Evolutionary conservation across 2,888 invertebrate species (phyloP), one percentile per base, ranked within the genome.

Genomic region (Conchocele bisecta): DNA sequence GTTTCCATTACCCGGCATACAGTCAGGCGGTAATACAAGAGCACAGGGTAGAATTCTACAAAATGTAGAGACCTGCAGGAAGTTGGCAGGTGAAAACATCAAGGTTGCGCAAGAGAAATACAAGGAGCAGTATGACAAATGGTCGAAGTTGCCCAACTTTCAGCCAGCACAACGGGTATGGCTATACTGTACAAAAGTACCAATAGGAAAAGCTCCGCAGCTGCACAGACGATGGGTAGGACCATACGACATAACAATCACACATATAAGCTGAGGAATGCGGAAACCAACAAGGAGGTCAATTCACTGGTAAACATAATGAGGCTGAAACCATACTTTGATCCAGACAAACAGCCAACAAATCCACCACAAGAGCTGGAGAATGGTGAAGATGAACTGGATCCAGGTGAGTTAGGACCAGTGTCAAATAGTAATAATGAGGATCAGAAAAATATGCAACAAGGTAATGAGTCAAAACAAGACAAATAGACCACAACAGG

Each of bases 101-200:
- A 15, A 39, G n/a, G 24, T 7, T 4, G 59, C 46, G 1, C 60
- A 68, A 48, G 46, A 53, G 3, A 71, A 64, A 26, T 60, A 68
- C 51, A 71, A 67, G 35, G n/a, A 53, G 2, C 59, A 57, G 17
- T 42, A 75, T 65, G 71, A 77, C 26, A 71, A 77, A 37, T n/a
- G 17, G 11, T n/a, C 60, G n/a, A 33, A 44, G 29, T 17, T 22
- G 11, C 70, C 77, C 33, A n/a, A 46, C 20, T 71, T 29, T 41
- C 17, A 44, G 29, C 59, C 65, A n/a, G 67, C 29, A 29, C 48
- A 74, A 3, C 28, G 61, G 37, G 77, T 77, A 13, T 56, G 58
- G 71, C 26, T 75, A 5, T 61, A 60, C 29, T 57, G 57, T 31
- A 56, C 51, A 2, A 57, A 68, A 35, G 60, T 60, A 7, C 67